Evolutionary conservation across 1,140 invertebrate genomes (phyloP), one percentile per base, ranked within the genome.

Genomic region (Hydropsyche tenuis): DNA sequence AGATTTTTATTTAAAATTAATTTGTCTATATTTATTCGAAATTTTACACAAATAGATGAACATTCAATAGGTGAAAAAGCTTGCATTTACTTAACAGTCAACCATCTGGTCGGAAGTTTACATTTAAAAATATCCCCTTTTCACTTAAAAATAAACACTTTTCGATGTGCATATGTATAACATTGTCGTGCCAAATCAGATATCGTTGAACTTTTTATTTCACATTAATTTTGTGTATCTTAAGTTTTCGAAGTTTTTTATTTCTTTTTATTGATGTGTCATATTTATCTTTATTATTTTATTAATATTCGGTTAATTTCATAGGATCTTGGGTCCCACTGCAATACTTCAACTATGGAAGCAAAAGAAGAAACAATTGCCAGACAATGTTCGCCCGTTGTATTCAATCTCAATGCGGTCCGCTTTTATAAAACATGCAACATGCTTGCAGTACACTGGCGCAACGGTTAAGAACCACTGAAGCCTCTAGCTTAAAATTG

Each of bases 361-460:
- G 80, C 88, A 89, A 84, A 88, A 90, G 73, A 86, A 91, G 79
- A 18, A 16, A 4, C 85, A 89, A 79, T 86, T 90, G 81, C 86
- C 88, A 81, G 88, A 89, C 78, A 92, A 92, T 79, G 86, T 87
- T 73, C 87, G 95, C 65, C 95, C 95, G 70, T 87, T 96, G 78
- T 97, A 93, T 83, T 94, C 92, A 82, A 88, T 92, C 78, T 88
- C 93, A 27, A 96, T 97, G 94, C 87, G 89, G 77, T 92, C 93
- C 63, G 88, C 92, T 20, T 89, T 95, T 80, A 89, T 96, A n/a
- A n/a, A n/a, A n/a, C n/a, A n/a, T n/a, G n/a, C n/a, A n/a, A n/a
- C n/a, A 76, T 95, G 93, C 81, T 96, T 97, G n/a, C n/a, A n/a
- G n/a, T n/a, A n/a, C n/a, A n/a, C n/a, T n/a, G n/a, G n/a, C n/a